phyloP scores from a whole-genome alignment of 2,113 vertebrate genomes.

The Notarius lentiginosus region DNA sequence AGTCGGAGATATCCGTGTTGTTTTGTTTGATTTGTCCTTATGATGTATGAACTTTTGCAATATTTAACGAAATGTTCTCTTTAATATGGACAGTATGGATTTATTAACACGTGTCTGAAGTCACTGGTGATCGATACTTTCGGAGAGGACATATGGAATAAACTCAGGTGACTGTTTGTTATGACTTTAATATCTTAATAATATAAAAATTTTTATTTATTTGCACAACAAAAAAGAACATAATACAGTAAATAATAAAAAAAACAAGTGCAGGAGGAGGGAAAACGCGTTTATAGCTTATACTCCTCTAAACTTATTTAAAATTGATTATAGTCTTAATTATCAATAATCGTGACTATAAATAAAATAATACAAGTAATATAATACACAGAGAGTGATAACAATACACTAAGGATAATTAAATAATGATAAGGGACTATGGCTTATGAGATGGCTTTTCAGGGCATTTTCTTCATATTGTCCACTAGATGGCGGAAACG shows the following conservation, averaged over 20 bases:
- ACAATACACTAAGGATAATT: no score
- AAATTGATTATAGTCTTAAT: no score
- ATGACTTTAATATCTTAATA: neutral
- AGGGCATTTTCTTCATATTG: neutral
- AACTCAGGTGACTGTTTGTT: conserved; percentile 69
- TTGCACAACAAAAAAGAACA: no score
- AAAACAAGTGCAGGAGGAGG: no score
- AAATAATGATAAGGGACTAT: no score
- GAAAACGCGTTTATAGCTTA: no score
- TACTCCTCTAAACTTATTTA: no score
- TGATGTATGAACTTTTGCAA: neutral
- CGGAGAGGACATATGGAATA: conserved; percentile 77
- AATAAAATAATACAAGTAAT: no score
- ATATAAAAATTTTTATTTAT: neutral
- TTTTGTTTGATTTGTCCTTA: neutral
- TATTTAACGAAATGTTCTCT: neutral
- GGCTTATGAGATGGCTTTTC: no score
- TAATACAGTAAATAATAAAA: no score
- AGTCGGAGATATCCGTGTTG: neutral
- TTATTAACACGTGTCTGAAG: conserved; percentile 76
- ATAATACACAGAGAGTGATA: no score
- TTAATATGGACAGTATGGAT: conserved; percentile 72
- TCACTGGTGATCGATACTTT: conserved; percentile 75
- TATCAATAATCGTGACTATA: no score
- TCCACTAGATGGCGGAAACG: conserved; percentile 29